These are phyloP conservation scores for Larimichthys crocea DNA, from an alignment of 2,113 vertebrate species.

Conservation along the genomic window DNA sequence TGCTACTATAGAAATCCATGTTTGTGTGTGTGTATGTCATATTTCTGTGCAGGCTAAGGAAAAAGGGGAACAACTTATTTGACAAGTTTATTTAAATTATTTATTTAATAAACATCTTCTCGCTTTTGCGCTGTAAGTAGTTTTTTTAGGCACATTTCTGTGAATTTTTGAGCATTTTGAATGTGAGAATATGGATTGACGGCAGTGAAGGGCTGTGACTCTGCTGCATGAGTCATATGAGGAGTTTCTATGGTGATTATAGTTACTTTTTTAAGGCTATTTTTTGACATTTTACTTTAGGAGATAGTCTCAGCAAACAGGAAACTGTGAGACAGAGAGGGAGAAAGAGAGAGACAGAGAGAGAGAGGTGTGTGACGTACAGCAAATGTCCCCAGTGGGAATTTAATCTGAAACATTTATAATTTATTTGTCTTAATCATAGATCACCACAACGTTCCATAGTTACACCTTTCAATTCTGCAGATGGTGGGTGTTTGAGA, in stretches of 20 bases:
- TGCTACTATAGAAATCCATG: neutral
- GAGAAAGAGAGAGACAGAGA: neutral
- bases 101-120: neutral
- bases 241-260: constrained; percentile 14
- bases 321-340: neutral
- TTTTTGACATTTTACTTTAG: neutral
- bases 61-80: neutral
- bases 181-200: neutral
- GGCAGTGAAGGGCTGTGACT: neutral
- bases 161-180: neutral
- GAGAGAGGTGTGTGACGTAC: neutral
- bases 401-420: constrained; percentile 1
- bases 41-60: neutral
- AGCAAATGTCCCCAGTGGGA: neutral
- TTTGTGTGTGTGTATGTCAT: neutral
- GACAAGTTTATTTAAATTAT: neutral
- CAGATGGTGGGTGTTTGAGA: neutral
- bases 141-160: neutral
- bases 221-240: neutral
- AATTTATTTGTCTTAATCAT: neutral
- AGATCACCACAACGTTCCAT: neutral
- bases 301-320: neutral
- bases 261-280: neutral
- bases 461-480: neutral
- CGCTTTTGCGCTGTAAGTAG: neutral